Percentiles rank a stretch among this genome's conserved stretches.
phyloP scores from a whole-genome alignment of 2,888 invertebrate species.

The Macropis europaea region DNA sequence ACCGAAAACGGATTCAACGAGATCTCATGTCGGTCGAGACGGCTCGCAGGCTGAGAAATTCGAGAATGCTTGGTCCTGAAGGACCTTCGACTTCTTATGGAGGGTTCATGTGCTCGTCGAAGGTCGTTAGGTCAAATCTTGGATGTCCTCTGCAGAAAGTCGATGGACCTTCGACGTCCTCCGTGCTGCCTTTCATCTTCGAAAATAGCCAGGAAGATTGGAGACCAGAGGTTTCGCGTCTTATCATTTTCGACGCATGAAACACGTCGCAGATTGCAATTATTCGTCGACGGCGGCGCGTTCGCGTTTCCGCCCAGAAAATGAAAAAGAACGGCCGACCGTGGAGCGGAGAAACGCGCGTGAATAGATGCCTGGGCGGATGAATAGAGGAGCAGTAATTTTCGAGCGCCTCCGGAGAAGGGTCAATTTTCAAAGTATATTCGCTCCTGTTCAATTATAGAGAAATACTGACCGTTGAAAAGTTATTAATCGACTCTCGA shows the following conservation, averaged over 20 bases:
- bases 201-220: neutral
- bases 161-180: too few species aligned
- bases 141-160: too few species aligned
- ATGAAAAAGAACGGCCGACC: neutral
- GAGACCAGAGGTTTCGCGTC: neutral
- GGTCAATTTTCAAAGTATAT: neutral
- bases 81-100: too few species aligned
- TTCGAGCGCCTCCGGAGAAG: neutral
- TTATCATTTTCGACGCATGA: neutral
- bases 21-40: neutral
- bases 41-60: neutral
- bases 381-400: neutral
- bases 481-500: too few species aligned
- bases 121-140: too few species aligned
- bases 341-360: neutral
- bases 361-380: neutral
- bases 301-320: neutral
- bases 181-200: neutral
- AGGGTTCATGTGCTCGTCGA: too few species aligned
- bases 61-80: too few species aligned
- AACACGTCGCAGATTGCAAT: neutral
- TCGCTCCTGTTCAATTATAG: too few species aligned
- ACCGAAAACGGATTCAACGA: neutral
- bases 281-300: neutral
- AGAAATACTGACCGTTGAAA: too few species aligned